Conservation (phyloP, 2,888 invertebrate species). For the Oasisia sp. region DNA sequence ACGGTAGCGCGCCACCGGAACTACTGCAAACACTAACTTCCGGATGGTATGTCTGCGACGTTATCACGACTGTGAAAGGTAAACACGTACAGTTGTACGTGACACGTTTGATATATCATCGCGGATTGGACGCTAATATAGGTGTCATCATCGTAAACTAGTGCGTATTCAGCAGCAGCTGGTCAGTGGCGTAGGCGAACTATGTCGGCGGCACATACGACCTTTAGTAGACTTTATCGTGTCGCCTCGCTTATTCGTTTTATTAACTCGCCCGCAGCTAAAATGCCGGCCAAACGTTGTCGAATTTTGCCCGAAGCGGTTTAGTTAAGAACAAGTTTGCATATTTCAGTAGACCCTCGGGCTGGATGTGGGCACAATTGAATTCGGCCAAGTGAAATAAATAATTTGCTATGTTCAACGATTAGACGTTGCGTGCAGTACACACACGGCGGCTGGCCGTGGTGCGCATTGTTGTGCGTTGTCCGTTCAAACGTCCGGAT, state of each 20-base stretch:
- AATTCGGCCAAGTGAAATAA: neutral
- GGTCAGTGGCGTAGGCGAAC: neutral
- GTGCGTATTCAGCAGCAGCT: neutral
- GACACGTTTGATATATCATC: neutral
- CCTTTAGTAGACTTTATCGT: neutral
- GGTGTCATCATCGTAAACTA: neutral
- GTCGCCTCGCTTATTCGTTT: neutral
- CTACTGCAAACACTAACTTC: neutral
- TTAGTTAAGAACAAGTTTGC: neutral
- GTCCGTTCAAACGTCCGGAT: neutral
- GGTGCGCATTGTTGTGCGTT: neutral
- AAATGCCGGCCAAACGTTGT: neutral
- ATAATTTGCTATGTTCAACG: neutral
- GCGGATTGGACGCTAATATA: neutral
- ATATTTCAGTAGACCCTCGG: neutral
- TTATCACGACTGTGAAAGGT: neutral
- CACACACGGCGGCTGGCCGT: neutral
- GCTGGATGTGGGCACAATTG: neutral
- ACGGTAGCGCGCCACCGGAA: neutral
- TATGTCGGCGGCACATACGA: neutral
- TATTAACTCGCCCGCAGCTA: neutral
- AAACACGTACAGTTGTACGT: neutral
- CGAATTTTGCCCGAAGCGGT: neutral
- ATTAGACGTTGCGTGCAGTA: neutral
- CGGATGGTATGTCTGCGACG: neutral